A percentile compares a stretch with the other conserved stretches of the same genome.
phyloP scores from a whole-genome alignment of 1,140 invertebrate genomes.

The Aricia agestis region DNA sequence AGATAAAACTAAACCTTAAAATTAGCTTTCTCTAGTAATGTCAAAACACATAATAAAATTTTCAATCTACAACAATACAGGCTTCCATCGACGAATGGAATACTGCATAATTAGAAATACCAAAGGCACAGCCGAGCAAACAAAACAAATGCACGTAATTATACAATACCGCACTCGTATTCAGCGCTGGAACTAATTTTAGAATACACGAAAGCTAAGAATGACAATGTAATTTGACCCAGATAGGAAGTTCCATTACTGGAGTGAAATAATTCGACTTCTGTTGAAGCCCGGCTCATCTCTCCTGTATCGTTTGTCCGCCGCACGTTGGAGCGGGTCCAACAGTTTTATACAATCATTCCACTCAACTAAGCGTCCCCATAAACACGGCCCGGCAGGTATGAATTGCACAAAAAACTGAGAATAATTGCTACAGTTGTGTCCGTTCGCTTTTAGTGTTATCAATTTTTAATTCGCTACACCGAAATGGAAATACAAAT shows the following conservation, averaged over 20 bases:
- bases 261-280: conserved; percentile 42
- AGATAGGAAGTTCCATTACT: conserved; percentile 20
- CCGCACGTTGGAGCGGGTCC: conserved; percentile 60
- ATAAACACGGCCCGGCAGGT: conserved; percentile 72
- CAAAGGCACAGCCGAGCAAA: not conserved
- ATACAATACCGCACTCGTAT: conserved; percentile 12
- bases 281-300: conserved; percentile 47
- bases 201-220: conserved; percentile 15
- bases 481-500: conserved; percentile 20
- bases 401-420: conserved; percentile 71
- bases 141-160: conserved; percentile 2
- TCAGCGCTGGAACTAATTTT: conserved; percentile 10
- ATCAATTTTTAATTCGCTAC: conserved; percentile 44
- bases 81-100: not conserved
- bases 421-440: conserved; percentile 66
- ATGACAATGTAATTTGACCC: conserved; percentile 12
- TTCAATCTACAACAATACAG: not conserved
- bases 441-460: conserved; percentile 43
- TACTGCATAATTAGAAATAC: not conserved
- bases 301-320: conserved; percentile 67
- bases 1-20: no score
- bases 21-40: no score
- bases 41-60: not conserved
- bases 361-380: conserved; percentile 73
- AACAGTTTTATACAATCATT: conserved; percentile 75